Evolutionary conservation across 2,113 vertebrate genomes (phyloP), one percentile per base, ranked within the genome.

Genomic region (Athene cunicularia): DNA sequence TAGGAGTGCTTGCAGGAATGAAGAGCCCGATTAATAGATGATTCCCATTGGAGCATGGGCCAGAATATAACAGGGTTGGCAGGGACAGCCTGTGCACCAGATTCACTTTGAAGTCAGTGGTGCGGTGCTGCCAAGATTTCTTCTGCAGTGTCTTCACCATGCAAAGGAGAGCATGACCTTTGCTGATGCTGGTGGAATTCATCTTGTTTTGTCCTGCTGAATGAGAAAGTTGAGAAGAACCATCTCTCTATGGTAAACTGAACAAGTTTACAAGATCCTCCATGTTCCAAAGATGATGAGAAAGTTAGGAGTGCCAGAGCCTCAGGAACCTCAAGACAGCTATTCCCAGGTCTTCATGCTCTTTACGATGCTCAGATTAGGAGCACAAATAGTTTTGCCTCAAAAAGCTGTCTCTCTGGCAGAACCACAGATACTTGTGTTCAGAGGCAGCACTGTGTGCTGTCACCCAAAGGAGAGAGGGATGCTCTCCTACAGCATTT

Each of bases 401-500:
- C 3, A 3, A 50, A 89, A 95, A 93, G 35, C 77, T 87, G 41
- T 45, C 9, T 71, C 20, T 83, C 49, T 86, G 70, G 49, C 70
- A 94, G 39, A 93, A 79, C 22, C 62, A 85, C 53, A 56, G 52
- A 86, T 28, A 75, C 33, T 71, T 67, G 9, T 81, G 72, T 83
- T 95, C 70, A 87, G 68, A 89, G 45, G 66, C 73, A 91, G 79
- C 41, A 32, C 55, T 45, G 56, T 75, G 56, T 3, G 35, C 77
- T 23, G 53, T 87, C 91, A 94, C 86, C 88, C 66, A 70, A 63
- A 91, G 66, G 70, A 95, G 67, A 50, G n/a, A 95, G 45, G 12
- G 55, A 83, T 59, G 45, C 49, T 93, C 92, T 94, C 96, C 96
- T 93, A 86, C 83, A 39, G 59, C 82, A 94, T 97, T 97, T 97